phyloP scores from a whole-genome alignment of 2,113 vertebrate genomes.

The Sinocyclocheilus anshuiensis region DNA sequence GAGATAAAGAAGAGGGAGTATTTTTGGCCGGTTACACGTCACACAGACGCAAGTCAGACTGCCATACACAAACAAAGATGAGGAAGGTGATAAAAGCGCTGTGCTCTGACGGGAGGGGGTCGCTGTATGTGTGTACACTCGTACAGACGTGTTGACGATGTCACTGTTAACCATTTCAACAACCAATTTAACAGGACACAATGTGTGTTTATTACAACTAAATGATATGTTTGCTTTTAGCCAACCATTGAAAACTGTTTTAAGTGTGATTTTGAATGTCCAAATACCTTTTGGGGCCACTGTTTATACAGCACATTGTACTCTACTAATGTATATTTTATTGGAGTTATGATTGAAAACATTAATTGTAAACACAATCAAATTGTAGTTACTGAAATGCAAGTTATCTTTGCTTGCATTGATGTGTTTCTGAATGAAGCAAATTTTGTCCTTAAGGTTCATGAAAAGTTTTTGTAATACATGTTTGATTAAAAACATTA shows the following conservation, averaged over 20 bases:
- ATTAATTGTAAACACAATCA: neutral
- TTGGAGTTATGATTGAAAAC: neutral
- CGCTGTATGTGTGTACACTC: neutral
- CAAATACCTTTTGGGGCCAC: neutral
- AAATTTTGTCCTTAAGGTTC: neutral
- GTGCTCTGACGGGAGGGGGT: conserved; percentile 18
- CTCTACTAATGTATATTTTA: neutral
- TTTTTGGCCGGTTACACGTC: conserved; percentile 55
- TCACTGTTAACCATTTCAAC: neutral
- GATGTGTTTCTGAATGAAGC: neutral
- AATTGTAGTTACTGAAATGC: neutral
- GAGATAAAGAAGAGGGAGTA: conserved; percentile 57
- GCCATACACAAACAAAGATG: conserved; percentile 52
- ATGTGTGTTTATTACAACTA: neutral
- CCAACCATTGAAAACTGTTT: neutral
- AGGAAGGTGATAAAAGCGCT: conserved; percentile 50
- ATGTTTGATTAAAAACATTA: neutral
- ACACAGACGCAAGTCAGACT: conserved; percentile 52
- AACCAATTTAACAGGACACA: neutral
- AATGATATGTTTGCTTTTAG: neutral
- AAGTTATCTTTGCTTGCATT: neutral
- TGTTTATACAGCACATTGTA: neutral
- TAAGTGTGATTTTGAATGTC: neutral
- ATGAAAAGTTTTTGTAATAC: neutral
- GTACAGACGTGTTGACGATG: conserved; percentile 1